Base-by-base conservation (phyloP, 37 sponge, comb jelly and placozoan species). In the Halichondria panicea region DNA sequence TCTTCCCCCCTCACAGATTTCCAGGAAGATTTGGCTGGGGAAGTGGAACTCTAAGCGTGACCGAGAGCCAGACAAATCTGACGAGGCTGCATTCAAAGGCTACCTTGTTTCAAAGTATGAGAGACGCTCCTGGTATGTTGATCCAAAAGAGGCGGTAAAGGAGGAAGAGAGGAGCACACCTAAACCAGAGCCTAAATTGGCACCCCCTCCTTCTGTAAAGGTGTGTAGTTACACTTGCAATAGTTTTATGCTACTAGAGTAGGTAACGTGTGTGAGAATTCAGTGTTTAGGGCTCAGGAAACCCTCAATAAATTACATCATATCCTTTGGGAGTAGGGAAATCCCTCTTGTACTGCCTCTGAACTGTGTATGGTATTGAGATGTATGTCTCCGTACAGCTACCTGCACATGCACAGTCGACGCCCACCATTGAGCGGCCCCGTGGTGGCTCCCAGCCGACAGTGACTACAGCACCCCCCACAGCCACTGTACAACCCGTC, bases 21-120 rank as follows among this genome's bases (percentile, higher is more conserved):
- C 86, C 22, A 41, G 45, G 8, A 63, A 55, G 19, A 74, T 73
- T 42, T 91, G 93, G 89, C 19, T 88, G 73, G 89, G 77, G 2
- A 68, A 38, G 43, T 87, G 91, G 91, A 76, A 86, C 61, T 70
- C 83, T 0, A 55, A 39, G 48, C 77, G 28, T 18, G 91, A 93
- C 55, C 41, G 48, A 34, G 88, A 81, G 31, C 92, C 92, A 6
- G 84, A 83, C 66, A 71, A 81, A 12, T 87, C 81, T 36, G 89
- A 91, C 24, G 89, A 87, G 24, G 57, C 43, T n/a, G 76, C 50
- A n/a, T 72, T 88, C 56, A 88, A 77, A 50, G 77, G 88, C 13
- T 91, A 71, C 67, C 36, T 94, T 59, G 62, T 69, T 27, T 69
- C 84, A 32, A 94, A 94, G 60, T 94, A 94, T 55, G 92, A 91